Base-by-base conservation (phyloP, 1,140 invertebrate species). In the Drosophila burlai region DNA sequence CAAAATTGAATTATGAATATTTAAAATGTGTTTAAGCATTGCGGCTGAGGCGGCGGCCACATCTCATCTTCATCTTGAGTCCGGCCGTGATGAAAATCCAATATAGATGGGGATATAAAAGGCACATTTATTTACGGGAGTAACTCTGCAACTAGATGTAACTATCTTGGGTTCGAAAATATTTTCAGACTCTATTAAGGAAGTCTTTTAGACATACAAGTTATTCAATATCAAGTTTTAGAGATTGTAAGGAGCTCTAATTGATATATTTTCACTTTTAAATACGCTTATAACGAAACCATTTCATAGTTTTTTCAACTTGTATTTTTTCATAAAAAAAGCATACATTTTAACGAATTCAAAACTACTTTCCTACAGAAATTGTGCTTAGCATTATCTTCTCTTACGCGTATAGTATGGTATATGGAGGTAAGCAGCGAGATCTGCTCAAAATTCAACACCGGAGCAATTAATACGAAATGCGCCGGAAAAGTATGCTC, bases 1-100 rank as follows among this genome's bases (percentile, higher is more conserved):
- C 85, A 84, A 89, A 89, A 89, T 89, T 90, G 85, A 89, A 89
- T 89, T 89, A 89, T 89, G 84, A 89, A 89, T 89, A 89, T 89
- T 89, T 89, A 84, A 89, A 84, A 90, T 80, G 78, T 75, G 81
- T 83, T 87, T 78, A 87, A 89, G 63, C 81, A 77, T 43, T 89
- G 80, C 73, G 59, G 76, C 62, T 40, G 42, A 47, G 47, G 47
- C 45, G 40, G 50, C 47, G 43, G 46, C 42, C 60, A 62, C 64
- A 50, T 67, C 40, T 49, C 42, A 40, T 43, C 47, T 50, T 52
- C 61, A 43, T 54, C 40, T 49, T 69, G 34, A 54, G 18, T 18
- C 18, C 52, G 18, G 15, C 42, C 16, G 15, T 66, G 66, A 68
- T 72, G 81, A 76, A 81, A 68, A 74, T 68, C 78, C 66, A 69